Percentiles rank a stretch among this genome's conserved stretches.
Evolutionary conservation across 1,140 invertebrate genomes (phyloP).

Genomic region (Caenorhabditis tropicalis): DNA sequence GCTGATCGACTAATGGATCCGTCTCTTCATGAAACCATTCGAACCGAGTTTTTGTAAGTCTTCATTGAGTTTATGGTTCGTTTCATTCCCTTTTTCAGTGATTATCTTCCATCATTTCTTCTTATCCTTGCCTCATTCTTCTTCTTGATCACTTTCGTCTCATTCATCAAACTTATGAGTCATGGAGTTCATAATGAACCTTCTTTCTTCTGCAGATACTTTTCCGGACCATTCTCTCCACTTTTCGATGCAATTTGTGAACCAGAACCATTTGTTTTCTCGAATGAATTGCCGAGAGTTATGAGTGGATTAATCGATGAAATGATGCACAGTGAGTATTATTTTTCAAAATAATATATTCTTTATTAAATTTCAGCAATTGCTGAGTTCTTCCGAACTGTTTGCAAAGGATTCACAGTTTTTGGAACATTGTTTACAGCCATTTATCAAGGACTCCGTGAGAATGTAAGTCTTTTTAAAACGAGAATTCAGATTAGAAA

Average conservation of each 20-base stretch:
- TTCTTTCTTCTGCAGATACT: constrained; percentile 34
- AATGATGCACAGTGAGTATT: neutral
- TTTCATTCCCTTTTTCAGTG: neutral
- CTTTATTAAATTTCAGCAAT: neutral
- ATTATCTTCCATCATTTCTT: neutral
- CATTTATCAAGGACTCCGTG: neutral
- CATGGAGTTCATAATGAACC: neutral
- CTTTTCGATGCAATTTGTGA: neutral
- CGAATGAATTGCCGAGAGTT: neutral
- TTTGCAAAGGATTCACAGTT: neutral
- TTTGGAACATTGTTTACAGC: constrained; percentile 14
- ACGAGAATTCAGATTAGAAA: neutral
- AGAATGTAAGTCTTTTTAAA: neutral
- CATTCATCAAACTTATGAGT: neutral
- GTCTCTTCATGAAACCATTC: constrained; percentile 3
- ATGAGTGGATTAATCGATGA: constrained; percentile 6
- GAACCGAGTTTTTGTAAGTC: neutral
- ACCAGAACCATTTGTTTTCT: neutral
- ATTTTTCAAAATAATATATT: no score
- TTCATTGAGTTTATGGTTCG: no score
- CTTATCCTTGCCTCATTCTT: neutral
- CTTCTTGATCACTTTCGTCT: neutral
- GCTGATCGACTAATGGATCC: neutral
- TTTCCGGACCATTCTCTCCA: neutral
- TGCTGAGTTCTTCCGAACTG: neutral